Conservation (phyloP, 2,797 vertebrate species). For the Acrocephalus scirpaceus region DNA sequence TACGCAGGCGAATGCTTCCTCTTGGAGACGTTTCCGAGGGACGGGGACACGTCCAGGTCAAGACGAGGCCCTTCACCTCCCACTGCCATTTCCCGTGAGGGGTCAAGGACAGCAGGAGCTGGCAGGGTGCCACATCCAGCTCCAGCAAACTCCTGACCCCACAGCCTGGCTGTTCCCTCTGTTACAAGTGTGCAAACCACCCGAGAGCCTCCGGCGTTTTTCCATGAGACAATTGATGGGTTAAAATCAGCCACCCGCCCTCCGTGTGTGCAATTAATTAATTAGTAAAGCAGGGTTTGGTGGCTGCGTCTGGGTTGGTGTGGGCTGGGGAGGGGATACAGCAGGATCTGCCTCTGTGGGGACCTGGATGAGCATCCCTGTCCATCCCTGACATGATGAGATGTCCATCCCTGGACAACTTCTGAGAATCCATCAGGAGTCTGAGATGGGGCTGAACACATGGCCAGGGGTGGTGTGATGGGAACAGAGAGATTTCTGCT, state of each 20-base stretch:
- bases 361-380: not conserved
- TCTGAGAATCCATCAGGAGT: not conserved
- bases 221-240: not conserved
- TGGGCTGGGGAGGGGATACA: not conserved
- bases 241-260: not conserved
- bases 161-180: not conserved
- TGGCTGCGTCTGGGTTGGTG: accelerated
- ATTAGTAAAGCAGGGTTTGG: not conserved
- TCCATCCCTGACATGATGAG: too few species aligned
- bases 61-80: not conserved
- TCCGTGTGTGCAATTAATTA: not conserved
- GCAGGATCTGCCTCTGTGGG: not conserved
- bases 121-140: not conserved
- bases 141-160: not conserved
- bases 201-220: not conserved
- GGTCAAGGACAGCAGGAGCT: not conserved
- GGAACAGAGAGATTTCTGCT: not conserved
- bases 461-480: not conserved
- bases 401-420: not conserved
- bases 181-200: not conserved
- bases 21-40: not conserved
- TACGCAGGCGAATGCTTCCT: not conserved
- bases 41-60: not conserved
- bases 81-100: not conserved
- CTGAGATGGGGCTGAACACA: accelerated